Percentiles rank a stretch among this genome's conserved stretches.
Evolutionary conservation across 2,113 vertebrate genomes (phyloP).

Genomic region (Pelecanoides urinatrix): DNA sequence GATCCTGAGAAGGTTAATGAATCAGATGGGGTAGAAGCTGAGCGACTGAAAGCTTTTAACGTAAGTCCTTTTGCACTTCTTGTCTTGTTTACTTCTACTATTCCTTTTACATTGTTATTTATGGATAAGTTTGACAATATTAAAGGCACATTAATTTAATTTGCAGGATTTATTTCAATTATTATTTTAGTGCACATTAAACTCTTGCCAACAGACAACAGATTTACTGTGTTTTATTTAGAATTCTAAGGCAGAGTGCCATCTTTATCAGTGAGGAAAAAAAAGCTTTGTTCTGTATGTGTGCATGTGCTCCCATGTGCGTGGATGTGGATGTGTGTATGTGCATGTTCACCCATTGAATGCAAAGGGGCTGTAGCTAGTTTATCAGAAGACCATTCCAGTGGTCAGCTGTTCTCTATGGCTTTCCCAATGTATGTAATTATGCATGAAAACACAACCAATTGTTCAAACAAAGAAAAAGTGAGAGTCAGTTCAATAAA

Average conservation of each 20-base stretch:
- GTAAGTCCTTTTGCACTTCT: conserved; percentile 71
- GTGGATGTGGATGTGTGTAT: conserved; percentile 17
- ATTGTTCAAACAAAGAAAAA: conserved; percentile 60
- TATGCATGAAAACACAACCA: conserved; percentile 75
- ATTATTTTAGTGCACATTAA: conserved; percentile 57
- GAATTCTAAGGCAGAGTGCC: conserved; percentile 63
- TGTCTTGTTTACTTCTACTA: neutral
- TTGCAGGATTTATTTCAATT: conserved; percentile 45
- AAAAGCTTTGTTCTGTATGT: conserved; percentile 62
- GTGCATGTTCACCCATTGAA: conserved; percentile 66
- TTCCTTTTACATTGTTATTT: conserved; percentile 46
- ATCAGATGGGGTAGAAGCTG: conserved; percentile 80
- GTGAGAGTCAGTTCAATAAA: conserved; percentile 45
- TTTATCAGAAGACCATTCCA: conserved; percentile 36
- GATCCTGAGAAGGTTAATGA: conserved; percentile 81
- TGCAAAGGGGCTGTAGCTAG: conserved; percentile 41
- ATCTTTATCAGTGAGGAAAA: conserved; percentile 43
- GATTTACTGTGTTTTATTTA: conserved; percentile 72
- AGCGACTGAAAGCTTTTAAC: conserved; percentile 84
- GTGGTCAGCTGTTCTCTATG: conserved; percentile 61
- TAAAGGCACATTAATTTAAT: conserved; percentile 67
- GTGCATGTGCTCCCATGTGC: conserved; percentile 13
- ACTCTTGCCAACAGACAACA: conserved; percentile 62
- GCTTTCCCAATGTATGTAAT: conserved; percentile 66
- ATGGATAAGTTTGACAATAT: conserved; percentile 53